A percentile compares a stretch with the other conserved stretches of the same genome.
phyloP scores from a whole-genome alignment of 1,140 invertebrate genomes.

The Colletes latitarsis region DNA sequence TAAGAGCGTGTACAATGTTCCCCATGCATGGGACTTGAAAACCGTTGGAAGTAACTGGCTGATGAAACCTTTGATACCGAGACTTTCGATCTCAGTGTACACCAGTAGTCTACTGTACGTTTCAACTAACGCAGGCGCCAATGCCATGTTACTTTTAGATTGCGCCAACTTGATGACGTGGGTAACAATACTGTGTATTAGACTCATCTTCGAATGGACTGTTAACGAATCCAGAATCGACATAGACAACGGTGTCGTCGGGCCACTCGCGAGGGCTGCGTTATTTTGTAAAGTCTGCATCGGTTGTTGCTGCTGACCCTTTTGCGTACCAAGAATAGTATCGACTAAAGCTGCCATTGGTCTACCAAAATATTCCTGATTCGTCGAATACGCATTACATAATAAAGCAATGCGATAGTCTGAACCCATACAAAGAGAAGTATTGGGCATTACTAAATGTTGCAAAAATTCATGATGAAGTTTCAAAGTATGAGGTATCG shows the following conservation, averaged over 20 bases:
- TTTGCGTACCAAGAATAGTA: conserved; percentile 91
- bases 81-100: conserved; percentile 97
- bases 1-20: conserved; percentile 94
- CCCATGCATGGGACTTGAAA: conserved; percentile 96
- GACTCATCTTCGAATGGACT: conserved; percentile 97
- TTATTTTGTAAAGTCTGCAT: conserved; percentile 79
- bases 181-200: conserved; percentile 96
- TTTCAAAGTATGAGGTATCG: conserved; percentile 91
- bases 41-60: conserved; percentile 94
- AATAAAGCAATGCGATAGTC: conserved; percentile 95
- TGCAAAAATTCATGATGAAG: conserved; percentile 94
- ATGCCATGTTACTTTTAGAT: conserved; percentile 89
- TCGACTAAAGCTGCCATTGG: conserved; percentile 95
- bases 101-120: conserved; percentile 96
- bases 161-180: conserved; percentile 94
- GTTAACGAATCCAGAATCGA: conserved; percentile 96
- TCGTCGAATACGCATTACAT: conserved; percentile 97
- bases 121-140: conserved; percentile 96
- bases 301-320: conserved; percentile 81
- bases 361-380: conserved; percentile 90
- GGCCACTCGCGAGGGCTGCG: conserved; percentile 81
- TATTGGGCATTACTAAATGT: conserved; percentile 88
- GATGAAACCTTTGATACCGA: conserved; percentile 98
- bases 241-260: conserved; percentile 94
- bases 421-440: conserved; percentile 86